These are phyloP conservation scores for Charanyca ferruginea DNA, from an alignment of 2,888 invertebrate genomes.

Conservation along the genomic window DNA sequence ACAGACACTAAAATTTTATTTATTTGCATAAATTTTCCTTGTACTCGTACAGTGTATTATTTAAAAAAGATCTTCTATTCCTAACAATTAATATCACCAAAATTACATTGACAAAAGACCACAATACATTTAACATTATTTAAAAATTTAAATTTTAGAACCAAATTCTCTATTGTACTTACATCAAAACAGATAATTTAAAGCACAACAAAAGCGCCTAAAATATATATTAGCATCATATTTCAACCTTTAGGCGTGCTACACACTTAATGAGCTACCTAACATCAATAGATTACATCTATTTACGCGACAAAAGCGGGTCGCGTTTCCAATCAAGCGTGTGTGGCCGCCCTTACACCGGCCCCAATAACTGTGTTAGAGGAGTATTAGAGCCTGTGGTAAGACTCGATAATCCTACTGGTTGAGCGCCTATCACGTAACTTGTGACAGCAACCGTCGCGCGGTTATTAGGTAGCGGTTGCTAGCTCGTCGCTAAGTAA, in stretches of 20 bases:
- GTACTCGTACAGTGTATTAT: neutral
- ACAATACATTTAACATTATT: conserved; percentile 10
- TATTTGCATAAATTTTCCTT: too few species aligned
- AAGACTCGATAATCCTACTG: conserved; percentile 49
- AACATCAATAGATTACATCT: conserved; percentile 35
- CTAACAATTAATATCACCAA: neutral
- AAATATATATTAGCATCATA: conserved; percentile 19
- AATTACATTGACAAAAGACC: conserved; percentile 1
- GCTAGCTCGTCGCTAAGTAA: too few species aligned
- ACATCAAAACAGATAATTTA: conserved; percentile 1
- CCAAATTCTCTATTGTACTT: conserved; percentile 1
- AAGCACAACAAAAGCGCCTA: neutral
- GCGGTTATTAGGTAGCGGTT: neutral
- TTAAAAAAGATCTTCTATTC: neutral
- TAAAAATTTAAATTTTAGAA: conserved; percentile 4
- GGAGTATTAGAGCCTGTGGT: conserved; percentile 52
- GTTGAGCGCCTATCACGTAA: conserved; percentile 8
- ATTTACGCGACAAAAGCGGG: conserved; percentile 39
- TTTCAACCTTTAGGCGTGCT: conserved; percentile 15
- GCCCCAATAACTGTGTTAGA: conserved; percentile 54
- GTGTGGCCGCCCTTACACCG: conserved; percentile 42
- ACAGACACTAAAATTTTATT: too few species aligned
- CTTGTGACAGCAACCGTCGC: neutral
- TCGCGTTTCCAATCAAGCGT: conserved; percentile 52
- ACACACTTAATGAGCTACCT: conserved; percentile 19